Base-by-base conservation (phyloP, 2,113 vertebrate species). In the Poeciliopsis retropinna region DNA sequence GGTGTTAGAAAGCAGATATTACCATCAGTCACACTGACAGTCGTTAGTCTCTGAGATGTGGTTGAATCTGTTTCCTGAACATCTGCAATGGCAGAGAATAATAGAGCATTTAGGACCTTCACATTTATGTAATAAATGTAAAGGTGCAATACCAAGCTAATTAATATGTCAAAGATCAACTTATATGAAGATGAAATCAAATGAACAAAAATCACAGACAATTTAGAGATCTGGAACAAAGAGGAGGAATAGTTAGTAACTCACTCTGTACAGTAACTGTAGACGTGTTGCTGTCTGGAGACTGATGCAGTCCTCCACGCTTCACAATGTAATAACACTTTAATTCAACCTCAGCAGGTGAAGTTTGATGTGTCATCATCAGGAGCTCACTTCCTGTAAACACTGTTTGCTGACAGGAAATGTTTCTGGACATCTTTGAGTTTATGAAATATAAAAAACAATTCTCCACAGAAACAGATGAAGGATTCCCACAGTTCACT, bases 271-370 rank as follows among this genome's bases (percentile, higher is more conserved):
- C 64, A 4, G 3, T 41, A 25, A 85, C 39, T 5, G 57, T 67
- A 19, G 9, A 37, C 0, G 0, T 8, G 4, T 67, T 15, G 32
- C 82, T 87, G 2, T 65, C 0, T 12, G 44, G 72, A 75, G 86
- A 87, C 0, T 0, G 8, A 22, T 14, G 28, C 4, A 22, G 8
- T 54, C 7, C 41, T 64, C 10, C 60, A 51, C 64, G 60, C 31
- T n/a, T 54, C n/a, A 28, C 29, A 0, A 12, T 37, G 71, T 85
- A 87, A 73, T 9, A 73, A 78, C 80, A 85, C 11, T 0, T 54
- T 15, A 85, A 5, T 60, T 79, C 3, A 32, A 89, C 67, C 25
- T 64, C 57, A 64, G 78, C 67, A 66, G 75, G 72, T 66, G 82
- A 60, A 8, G 13, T 76, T 14, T 47, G 60, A 34, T 15, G 0